Percentiles rank a stretch among this genome's conserved stretches.
Evolutionary conservation across 2,888 invertebrate genomes (phyloP).

Genomic region (Nemotelus nigrinus): DNA sequence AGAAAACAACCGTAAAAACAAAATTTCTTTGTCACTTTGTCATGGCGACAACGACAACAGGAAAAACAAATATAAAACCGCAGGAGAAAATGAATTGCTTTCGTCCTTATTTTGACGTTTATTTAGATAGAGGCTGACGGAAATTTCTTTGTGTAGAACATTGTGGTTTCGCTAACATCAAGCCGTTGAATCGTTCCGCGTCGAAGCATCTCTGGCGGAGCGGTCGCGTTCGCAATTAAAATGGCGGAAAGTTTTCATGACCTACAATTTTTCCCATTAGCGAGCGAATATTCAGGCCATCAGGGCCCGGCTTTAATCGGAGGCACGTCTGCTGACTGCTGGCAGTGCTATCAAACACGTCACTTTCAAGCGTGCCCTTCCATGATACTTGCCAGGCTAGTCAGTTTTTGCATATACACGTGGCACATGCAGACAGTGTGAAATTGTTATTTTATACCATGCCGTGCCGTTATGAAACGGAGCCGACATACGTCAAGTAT

Average conservation of each 20-base stretch:
- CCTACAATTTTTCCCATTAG: background rate
- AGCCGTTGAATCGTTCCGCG: too few relatives aligned
- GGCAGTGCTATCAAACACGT: background rate
- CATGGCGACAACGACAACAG: background rate
- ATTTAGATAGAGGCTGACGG: background rate
- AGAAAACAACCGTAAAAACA: constrained; percentile 14
- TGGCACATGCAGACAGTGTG: background rate
- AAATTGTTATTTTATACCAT: constrained; percentile 25
- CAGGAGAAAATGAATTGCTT: constrained; percentile 12
- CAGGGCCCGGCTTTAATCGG: constrained; percentile 6
- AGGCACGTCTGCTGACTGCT: background rate
- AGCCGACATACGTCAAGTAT: constrained; percentile 27
- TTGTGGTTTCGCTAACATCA: background rate
- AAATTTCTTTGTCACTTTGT: constrained; percentile 17
- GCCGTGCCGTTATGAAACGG: background rate
- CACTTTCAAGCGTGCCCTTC: background rate
- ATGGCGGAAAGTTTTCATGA: constrained; percentile 21
- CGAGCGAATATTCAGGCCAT: constrained; percentile 11
- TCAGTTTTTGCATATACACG: background rate
- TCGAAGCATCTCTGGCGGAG: background rate
- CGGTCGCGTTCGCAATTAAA: constrained; percentile 6
- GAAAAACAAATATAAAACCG: background rate
- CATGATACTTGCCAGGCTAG: background rate
- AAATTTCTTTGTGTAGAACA: background rate
- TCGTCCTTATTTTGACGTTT: background rate